A percentile compares a stretch with the other conserved stretches of the same genome.
These are phyloP conservation scores for Neosilurus mollespiculum DNA, from an alignment of 2,797 vertebrate species.

Conservation along the genomic window DNA sequence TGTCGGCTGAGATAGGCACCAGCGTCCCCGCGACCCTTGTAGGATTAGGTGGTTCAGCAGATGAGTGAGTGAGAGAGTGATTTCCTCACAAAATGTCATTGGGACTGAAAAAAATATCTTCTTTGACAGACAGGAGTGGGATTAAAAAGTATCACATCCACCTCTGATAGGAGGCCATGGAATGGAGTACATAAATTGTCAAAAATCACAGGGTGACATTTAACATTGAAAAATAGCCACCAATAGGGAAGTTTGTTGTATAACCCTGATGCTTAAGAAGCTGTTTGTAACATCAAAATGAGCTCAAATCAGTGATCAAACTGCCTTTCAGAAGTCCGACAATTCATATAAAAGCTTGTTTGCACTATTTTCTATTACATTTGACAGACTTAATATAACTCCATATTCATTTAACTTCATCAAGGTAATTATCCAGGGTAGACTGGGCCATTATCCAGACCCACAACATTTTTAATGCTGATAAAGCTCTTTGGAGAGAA, in stretches of 20 bases:
- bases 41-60: too few relatives aligned
- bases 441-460: conserved; percentile 20
- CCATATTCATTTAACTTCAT: conserved; percentile 18
- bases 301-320: too few relatives aligned
- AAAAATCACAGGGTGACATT: not conserved
- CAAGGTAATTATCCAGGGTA: conserved; percentile 28
- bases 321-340: not conserved
- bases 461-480: conserved; percentile 24
- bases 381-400: not conserved
- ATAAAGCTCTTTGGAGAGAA: conserved; percentile 22
- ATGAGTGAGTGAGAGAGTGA: too few relatives aligned
- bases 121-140: too few relatives aligned
- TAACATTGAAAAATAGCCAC: not conserved
- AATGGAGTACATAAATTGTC: not conserved
- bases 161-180: not conserved
- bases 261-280: not conserved
- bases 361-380: not conserved
- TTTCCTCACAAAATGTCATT: not conserved
- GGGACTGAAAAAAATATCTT: too few relatives aligned
- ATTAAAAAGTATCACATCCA: not conserved
- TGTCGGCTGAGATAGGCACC: too few relatives aligned
- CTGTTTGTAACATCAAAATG: not conserved
- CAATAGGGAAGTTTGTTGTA: not conserved
- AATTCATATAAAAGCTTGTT: not conserved
- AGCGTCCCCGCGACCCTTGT: too few relatives aligned